Conservation (phyloP, 2,797 vertebrate species). For the Enteromius thamalakanensis region DNA sequence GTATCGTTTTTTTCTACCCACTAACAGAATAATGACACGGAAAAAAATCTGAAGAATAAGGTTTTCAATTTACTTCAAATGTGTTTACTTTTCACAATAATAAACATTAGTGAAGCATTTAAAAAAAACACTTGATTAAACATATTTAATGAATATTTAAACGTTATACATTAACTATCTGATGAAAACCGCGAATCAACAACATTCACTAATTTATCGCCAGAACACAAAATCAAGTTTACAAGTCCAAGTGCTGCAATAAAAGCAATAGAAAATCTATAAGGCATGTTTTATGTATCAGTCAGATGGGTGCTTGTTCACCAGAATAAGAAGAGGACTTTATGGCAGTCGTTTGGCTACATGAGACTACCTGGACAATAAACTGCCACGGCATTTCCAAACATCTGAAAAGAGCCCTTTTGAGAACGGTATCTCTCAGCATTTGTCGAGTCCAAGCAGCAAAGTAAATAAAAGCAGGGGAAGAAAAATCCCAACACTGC, state of each 20-base stretch:
- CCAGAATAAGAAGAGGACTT: background rate
- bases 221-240: background rate
- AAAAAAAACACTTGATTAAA: background rate
- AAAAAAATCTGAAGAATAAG: background rate
- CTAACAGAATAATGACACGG: background rate
- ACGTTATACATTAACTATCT: background rate
- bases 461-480: constrained; percentile 13
- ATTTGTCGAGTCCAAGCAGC: constrained; percentile 21
- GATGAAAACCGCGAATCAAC: background rate
- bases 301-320: background rate
- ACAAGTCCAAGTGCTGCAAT: background rate
- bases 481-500: constrained; percentile 34
- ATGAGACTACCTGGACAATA: constrained; percentile 7
- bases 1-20: background rate
- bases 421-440: background rate
- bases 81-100: background rate
- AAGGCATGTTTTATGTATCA: background rate
- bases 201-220: background rate
- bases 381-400: constrained; percentile 6
- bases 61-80: background rate
- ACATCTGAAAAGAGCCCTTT: constrained; percentile 14
- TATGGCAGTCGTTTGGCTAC: background rate
- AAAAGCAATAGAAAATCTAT: background rate
- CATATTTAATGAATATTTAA: background rate
- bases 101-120: background rate